Conservation (phyloP, 2,888 invertebrate genomes). For the Spilarctia lutea region DNA sequence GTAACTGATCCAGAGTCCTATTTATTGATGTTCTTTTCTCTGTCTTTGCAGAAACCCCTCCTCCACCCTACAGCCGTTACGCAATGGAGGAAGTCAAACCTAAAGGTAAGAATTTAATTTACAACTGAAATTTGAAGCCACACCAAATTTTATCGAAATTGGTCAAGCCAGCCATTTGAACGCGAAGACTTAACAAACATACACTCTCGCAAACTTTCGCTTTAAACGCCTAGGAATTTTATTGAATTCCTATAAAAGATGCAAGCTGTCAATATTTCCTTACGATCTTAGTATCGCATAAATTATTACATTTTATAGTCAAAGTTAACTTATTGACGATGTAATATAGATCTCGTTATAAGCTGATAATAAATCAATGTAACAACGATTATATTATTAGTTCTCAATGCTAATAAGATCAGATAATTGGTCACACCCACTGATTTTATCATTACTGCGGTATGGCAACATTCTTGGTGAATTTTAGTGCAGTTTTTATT, state of each 20-base stretch:
- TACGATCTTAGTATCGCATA: not conserved
- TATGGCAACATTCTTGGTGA: not conserved
- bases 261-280: not conserved
- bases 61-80: constrained; percentile 93
- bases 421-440: constrained; percentile 7
- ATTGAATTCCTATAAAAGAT: not conserved
- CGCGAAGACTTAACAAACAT: not conserved
- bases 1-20: not conserved
- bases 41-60: constrained; percentile 91
- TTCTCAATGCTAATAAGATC: constrained; percentile 17
- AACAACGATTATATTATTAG: constrained; percentile 19
- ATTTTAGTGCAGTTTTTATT: not conserved
- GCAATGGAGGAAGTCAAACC: constrained; percentile 91
- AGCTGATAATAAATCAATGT: constrained; percentile 17
- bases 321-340: not conserved
- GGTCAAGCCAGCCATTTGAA: not conserved
- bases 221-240: not conserved
- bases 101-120: constrained; percentile 74
- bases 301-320: not conserved
- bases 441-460: constrained; percentile 13
- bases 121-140: too few species aligned
- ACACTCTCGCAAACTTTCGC: not conserved
- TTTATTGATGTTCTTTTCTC: constrained; percentile 43
- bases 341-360: constrained; percentile 10
- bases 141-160: not conserved